A percentile compares a stretch with the other conserved stretches of the same genome.
phyloP scores from a whole-genome alignment of 92 coral and sea anemone species.

The Zoanthus sansibaricus region DNA sequence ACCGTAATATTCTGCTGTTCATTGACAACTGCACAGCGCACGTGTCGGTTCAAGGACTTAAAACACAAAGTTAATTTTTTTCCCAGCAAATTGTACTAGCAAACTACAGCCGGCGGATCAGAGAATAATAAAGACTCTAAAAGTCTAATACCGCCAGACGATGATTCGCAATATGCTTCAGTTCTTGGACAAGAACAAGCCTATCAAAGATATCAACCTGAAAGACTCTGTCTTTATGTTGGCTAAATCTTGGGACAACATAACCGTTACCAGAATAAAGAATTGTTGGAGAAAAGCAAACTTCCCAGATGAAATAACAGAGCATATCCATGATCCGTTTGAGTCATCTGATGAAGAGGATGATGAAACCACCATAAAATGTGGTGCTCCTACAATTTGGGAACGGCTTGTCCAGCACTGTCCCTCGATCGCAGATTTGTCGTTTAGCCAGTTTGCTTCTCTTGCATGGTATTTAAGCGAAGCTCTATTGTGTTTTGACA shows the following conservation, averaged over 20 bases:
- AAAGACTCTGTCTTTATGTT: slow-evolving; percentile 11
- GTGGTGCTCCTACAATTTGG: background rate
- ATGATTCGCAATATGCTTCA: slow-evolving; percentile 44
- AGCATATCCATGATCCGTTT: background rate
- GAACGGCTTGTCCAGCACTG: background rate
- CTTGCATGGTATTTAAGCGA: too few species aligned
- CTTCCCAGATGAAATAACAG: slow-evolving; percentile 18
- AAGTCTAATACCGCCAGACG: slow-evolving; percentile 54
- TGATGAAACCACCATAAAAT: slow-evolving; percentile 3
- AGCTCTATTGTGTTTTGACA: too few species aligned
- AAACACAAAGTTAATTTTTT: slow-evolving; percentile 44
- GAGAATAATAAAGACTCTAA: slow-evolving; percentile 42
- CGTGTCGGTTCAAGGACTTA: slow-evolving; percentile 48
- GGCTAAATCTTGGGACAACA: background rate
- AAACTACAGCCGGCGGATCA: slow-evolving; percentile 40
- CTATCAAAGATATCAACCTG: slow-evolving; percentile 21
- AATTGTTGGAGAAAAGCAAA: slow-evolving; percentile 3
- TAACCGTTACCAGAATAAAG: background rate
- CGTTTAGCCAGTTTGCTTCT: background rate
- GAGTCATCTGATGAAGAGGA: slow-evolving; percentile 4
- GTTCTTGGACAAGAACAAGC: slow-evolving; percentile 53
- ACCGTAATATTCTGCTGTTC: slow-evolving; percentile 52
- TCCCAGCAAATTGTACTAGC: slow-evolving; percentile 13
- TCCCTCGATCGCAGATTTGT: background rate
- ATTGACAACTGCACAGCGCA: slow-evolving; percentile 65